Percentiles rank a stretch among this genome's conserved stretches.
phyloP scores from a whole-genome alignment of 1,140 invertebrate genomes.

The Armadillidium nasatum region DNA sequence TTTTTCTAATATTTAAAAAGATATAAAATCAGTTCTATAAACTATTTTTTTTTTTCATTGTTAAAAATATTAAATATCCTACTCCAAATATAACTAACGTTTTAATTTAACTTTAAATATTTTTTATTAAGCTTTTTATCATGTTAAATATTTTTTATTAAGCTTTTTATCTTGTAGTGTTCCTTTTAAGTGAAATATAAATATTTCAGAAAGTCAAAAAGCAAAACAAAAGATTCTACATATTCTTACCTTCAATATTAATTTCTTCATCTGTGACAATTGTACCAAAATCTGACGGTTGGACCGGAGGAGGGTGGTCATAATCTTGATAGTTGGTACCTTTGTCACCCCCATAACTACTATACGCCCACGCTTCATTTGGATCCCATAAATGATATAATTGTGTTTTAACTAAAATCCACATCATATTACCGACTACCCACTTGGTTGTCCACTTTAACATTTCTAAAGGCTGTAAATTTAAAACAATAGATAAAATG shows the following conservation, averaged over 20 bases:
- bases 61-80: no score
- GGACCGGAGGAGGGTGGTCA: not conserved
- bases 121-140: no score
- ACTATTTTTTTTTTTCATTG: not conserved
- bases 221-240: no score
- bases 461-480: constrained; percentile 50
- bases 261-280: not conserved
- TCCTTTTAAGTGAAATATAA: no score
- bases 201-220: no score
- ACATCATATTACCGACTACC: constrained; percentile 52
- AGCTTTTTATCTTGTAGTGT: no score
- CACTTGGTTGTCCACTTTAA: constrained; percentile 54
- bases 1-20: not conserved
- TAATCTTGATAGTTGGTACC: constrained; percentile 5
- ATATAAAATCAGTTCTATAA: not conserved
- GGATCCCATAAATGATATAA: constrained; percentile 50
- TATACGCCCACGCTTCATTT: constrained; percentile 46
- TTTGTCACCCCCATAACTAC: constrained; percentile 19
- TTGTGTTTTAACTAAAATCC: constrained; percentile 49
- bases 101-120: no score
- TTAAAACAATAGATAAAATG: not conserved
- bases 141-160: no score
- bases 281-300: constrained; percentile 14
- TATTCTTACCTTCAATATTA: not conserved
- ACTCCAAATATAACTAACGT: no score